Conservation (phyloP, 2,797 vertebrate species). For the Danio kyathit region DNA sequence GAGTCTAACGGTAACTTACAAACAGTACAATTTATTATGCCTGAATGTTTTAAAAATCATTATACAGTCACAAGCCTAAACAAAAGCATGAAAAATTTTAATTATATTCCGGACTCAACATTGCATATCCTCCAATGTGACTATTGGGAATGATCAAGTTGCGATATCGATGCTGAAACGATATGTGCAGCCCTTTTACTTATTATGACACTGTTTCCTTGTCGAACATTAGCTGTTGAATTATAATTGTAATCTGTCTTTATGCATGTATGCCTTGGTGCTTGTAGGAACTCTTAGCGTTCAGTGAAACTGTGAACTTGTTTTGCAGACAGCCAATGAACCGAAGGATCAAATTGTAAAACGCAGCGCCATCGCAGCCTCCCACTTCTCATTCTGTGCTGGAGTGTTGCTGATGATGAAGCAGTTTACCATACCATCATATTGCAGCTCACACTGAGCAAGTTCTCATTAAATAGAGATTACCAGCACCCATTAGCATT, state of each 20-base stretch:
- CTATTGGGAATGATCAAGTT: too few species aligned
- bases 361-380: conserved; percentile 43
- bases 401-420: conserved; percentile 57
- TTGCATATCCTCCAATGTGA: too few species aligned
- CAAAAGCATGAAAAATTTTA: too few species aligned
- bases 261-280: conserved; percentile 55
- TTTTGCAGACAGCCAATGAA: conserved; percentile 65
- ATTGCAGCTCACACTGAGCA: conserved; percentile 59
- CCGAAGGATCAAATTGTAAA: conserved; percentile 58
- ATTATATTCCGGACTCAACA: too few species aligned
- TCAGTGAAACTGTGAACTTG: conserved; percentile 64
- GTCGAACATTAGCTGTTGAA: conserved; percentile 55
- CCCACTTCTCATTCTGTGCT: conserved; percentile 58
- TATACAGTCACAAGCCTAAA: too few species aligned
- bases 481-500: conserved; percentile 61
- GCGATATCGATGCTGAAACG: too few species aligned
- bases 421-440: conserved; percentile 65
- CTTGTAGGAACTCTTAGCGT: conserved; percentile 63
- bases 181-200: too few species aligned
- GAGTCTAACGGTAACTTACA: too few species aligned
- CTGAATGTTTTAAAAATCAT: too few species aligned
- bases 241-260: conserved; percentile 52
- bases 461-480: conserved; percentile 72
- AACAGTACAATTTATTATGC: too few species aligned
- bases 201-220: not conserved